These are phyloP conservation scores for Leucania comma DNA, from an alignment of 2,888 invertebrate genomes.

Conservation along the genomic window DNA sequence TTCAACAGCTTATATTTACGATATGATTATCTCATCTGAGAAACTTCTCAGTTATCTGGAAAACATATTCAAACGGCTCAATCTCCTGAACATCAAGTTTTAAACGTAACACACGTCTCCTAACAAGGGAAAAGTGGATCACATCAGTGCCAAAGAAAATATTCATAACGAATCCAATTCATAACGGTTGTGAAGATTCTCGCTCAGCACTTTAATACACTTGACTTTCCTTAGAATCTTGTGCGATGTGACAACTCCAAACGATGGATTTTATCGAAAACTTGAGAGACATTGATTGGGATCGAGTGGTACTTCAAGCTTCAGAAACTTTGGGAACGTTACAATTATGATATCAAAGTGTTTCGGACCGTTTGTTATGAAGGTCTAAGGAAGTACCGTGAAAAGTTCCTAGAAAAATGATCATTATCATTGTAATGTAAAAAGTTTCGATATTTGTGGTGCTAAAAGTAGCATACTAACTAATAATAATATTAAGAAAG, in stretches of 20 bases:
- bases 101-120: constrained; percentile 47
- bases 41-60: not conserved
- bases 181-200: constrained; percentile 57
- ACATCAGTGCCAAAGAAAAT: constrained; percentile 58
- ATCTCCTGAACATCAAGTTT: constrained; percentile 21
- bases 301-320: constrained; percentile 62
- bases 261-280: constrained; percentile 62
- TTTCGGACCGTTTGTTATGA: constrained; percentile 53
- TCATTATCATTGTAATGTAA: constrained; percentile 27
- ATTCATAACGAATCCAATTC: constrained; percentile 67
- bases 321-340: constrained; percentile 55
- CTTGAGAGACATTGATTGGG: constrained; percentile 61
- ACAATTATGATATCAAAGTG: constrained; percentile 61
- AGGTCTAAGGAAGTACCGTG: not conserved
- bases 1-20: not conserved
- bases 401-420: constrained; percentile 38
- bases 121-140: constrained; percentile 64
- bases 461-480: not conserved
- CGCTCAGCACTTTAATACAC: constrained; percentile 59
- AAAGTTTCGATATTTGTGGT: constrained; percentile 8
- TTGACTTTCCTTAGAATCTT: constrained; percentile 58
- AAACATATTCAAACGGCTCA: constrained; percentile 16
- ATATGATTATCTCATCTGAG: not conserved
- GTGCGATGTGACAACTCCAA: constrained; percentile 60
- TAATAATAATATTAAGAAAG: constrained; percentile 13